Evolutionary conservation across 2,888 invertebrate species (phyloP), one percentile per base, ranked within the genome.

Genomic region (Zhengitettix transpicula): DNA sequence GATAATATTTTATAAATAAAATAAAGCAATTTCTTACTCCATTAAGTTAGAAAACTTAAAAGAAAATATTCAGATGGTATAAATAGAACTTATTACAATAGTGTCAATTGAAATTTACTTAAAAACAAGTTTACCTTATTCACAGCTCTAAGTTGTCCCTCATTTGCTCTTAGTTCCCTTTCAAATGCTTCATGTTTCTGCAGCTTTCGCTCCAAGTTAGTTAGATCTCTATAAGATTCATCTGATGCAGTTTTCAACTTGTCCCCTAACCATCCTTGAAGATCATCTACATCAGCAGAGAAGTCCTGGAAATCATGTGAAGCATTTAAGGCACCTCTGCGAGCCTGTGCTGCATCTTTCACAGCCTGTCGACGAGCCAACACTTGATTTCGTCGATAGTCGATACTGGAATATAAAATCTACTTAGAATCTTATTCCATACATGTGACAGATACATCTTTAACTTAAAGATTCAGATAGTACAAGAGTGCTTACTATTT

Each of bases 151-250:
- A 96, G 77, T 68, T 95, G 89, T 14, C 92, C 93, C 72, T 97
- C 94, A 69, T 97, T 98, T 1, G 97, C 93, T 56, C 90, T 82
- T 17, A 99, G 74, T 71, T 99, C 98, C 1, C 96, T 79, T 69
- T 97, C 96, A 70, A 98, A 97, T 0, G 97, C 96, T 72, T 95
- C 92, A 70, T 99, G 98, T 69, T 95, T 95, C 73, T 96, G 94
- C 1, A 95, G 74, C 71, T 96, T 96, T 1, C 94, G 80, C 65
- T 94, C 92, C 64, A 94, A 74, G 71, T 97, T 96, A 52, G 82
- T 85, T 16, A 96, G 75, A 69, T 96, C 95, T 16, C 92, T 78
- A 73, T 95, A 96, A 62, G 88, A 93, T 72, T 96, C 94, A 68
- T 97, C 96, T 1, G 86, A 84, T 0, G 95, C 95, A 0, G 91